Base-by-base conservation (phyloP, 2,113 vertebrate genomes). In the Sula dactylatra region DNA sequence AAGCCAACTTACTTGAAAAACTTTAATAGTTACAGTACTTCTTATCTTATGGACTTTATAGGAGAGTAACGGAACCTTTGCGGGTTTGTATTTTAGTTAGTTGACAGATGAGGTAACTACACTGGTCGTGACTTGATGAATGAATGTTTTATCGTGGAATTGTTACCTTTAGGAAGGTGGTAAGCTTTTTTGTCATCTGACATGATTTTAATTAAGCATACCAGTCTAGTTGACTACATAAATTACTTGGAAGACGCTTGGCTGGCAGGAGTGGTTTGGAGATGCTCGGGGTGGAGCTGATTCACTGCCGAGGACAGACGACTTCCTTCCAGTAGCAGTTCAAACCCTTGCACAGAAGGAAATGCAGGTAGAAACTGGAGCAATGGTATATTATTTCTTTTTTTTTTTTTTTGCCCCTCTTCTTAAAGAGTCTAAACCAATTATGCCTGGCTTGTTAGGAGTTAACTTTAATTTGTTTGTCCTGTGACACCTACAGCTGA, bases 321-420 rank as follows among this genome's bases (percentile, higher is more conserved):
- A 4, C 29, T 50, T 54, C 13, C 20, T 80, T 83, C 67, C 59
- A 32, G 14, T 45, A 5, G 36, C 44, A 45, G 11, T 36, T 61
- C 32, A 65, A 34, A 24, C 20, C 0, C 0, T n/a, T 69, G 16
- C 40, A 44, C 10, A n/a, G 36, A 70, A 71, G 9, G 47, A 66
- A 85, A 21, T 34, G 16, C 9, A 49, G 24, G 9, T 73, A 40
- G 50, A 71, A 93, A 31, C 38, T 49, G 14, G 10, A 70, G 7
- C 10, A 71, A 31, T 10, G 49, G 18, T 44, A 17, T 76, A 29
- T 42, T 27, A 26, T 6, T 13, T 81, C 13, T 31, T 11, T 22
- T 27, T n/a, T n/a, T n/a, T n/a, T 26, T 82, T 49, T 47, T 32
- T 54, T 42, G 32, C 4, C 3, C 16, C 12, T 76, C 5, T n/a